Evolutionary conservation across 2,888 invertebrate genomes (phyloP).

Genomic region (Patella ulyssiponensis): DNA sequence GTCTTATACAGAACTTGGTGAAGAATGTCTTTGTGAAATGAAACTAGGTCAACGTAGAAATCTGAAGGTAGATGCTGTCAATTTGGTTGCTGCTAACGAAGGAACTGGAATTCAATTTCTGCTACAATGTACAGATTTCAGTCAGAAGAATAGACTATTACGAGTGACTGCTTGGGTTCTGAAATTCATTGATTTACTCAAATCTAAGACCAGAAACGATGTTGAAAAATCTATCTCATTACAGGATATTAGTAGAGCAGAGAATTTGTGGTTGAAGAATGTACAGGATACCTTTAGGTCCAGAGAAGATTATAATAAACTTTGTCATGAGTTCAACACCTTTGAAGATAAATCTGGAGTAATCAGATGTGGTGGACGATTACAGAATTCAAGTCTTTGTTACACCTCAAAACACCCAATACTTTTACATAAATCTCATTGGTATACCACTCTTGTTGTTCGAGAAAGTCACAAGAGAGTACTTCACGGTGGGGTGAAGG

Average conservation of each 20-base stretch:
- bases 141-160: background rate
- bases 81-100: background rate
- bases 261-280: background rate
- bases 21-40: background rate
- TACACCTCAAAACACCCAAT: background rate
- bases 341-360: slow-evolving; percentile 1
- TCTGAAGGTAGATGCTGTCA: background rate
- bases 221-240: background rate
- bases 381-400: background rate
- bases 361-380: background rate
- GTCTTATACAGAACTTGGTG: background rate
- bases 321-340: background rate
- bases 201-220: background rate
- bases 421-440: background rate
- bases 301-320: background rate
- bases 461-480: background rate
- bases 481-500: background rate
- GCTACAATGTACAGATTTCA: background rate
- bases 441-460: background rate
- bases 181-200: background rate
- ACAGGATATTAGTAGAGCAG: background rate
- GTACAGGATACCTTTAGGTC: background rate
- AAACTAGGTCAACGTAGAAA: background rate
- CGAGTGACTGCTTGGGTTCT: background rate
- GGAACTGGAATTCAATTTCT: background rate